Percentiles rank a stretch among this genome's conserved stretches.
phyloP scores from a whole-genome alignment of 2,113 vertebrate species.

The Sakesphorus luctuosus region DNA sequence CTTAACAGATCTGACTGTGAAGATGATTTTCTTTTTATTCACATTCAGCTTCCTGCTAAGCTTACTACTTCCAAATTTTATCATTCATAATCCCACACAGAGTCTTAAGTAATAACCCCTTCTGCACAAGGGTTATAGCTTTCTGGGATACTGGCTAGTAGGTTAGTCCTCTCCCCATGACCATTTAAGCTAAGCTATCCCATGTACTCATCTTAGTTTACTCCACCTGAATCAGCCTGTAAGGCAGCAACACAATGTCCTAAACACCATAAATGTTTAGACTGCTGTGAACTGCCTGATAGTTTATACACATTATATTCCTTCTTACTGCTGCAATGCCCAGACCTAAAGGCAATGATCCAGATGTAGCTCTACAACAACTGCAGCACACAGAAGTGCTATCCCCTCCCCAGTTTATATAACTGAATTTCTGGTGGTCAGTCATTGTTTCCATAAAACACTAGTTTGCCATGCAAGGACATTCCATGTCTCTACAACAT shows the following conservation, averaged over 20 bases:
- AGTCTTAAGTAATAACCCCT: neutral
- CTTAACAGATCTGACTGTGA: neutral
- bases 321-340: neutral
- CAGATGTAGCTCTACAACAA: neutral
- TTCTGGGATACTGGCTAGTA: neutral
- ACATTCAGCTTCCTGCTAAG: neutral
- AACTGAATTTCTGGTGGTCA: neutral
- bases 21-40: neutral
- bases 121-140: neutral
- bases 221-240: neutral
- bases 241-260: neutral
- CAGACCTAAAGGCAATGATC: neutral
- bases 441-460: neutral
- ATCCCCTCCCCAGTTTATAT: accelerated
- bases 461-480: neutral
- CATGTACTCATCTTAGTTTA: neutral
- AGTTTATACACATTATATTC: neutral
- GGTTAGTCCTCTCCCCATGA: neutral
- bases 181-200: neutral
- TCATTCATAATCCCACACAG: neutral
- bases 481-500: neutral
- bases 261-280: neutral
- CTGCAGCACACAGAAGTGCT: neutral
- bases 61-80: neutral
- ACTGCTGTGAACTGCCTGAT: neutral